A percentile compares a stretch with the other conserved stretches of the same genome.
Conservation (phyloP, 2,888 invertebrate genomes). For the Protodeltote pygarga region DNA sequence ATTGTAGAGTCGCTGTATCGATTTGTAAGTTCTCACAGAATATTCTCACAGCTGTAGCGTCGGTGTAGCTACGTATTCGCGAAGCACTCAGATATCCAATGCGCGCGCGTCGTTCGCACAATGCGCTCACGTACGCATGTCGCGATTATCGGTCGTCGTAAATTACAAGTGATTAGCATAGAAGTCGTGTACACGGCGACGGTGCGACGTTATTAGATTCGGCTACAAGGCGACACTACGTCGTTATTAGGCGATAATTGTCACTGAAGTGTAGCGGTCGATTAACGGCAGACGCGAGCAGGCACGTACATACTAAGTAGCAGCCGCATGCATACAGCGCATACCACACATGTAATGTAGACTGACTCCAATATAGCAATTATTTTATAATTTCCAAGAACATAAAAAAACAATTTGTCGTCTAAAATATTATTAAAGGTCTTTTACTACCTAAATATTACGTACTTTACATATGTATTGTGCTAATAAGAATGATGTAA, state of each 20-base stretch:
- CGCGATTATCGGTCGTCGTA: slow-evolving; percentile 84
- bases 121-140: slow-evolving; percentile 82
- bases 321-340: slow-evolving; percentile 53
- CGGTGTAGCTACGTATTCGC: slow-evolving; percentile 51
- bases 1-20: slow-evolving; percentile 51
- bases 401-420: no score
- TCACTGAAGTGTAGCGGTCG: slow-evolving; percentile 79
- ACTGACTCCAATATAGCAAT: slow-evolving; percentile 40
- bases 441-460: no score
- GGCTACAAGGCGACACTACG: slow-evolving; percentile 72
- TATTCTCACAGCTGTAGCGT: slow-evolving; percentile 54
- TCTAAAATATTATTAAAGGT: no score
- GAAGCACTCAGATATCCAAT: slow-evolving; percentile 49
- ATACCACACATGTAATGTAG: slow-evolving; percentile 48
- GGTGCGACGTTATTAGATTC: slow-evolving; percentile 77
- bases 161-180: slow-evolving; percentile 84
- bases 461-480: no score
- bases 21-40: slow-evolving; percentile 69
- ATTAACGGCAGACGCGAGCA: slow-evolving; percentile 77
- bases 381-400: slow-evolving; percentile 32
- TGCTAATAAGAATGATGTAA: slow-evolving; percentile 20
- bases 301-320: slow-evolving; percentile 72
- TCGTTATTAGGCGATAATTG: slow-evolving; percentile 84
- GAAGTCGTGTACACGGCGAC: slow-evolving; percentile 72
- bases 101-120: slow-evolving; percentile 69